These are phyloP conservation scores for Panopea generosa DNA, from an alignment of 2,888 invertebrate species.

Conservation along the genomic window DNA sequence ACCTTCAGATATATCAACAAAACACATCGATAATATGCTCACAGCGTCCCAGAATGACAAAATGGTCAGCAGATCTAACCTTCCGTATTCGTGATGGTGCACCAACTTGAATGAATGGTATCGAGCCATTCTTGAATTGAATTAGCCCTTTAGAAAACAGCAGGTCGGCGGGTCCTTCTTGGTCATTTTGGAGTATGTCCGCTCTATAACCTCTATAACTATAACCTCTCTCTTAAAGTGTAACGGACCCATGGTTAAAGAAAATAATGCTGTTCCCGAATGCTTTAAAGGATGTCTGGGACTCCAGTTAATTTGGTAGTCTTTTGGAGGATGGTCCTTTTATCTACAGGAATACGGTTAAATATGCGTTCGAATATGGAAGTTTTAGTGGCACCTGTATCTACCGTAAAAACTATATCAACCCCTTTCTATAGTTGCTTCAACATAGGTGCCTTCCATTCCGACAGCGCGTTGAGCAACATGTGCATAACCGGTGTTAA, in stretches of 20 bases:
- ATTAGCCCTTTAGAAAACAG: constrained; percentile 5
- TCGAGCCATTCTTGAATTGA: background rate
- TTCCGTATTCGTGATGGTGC: background rate
- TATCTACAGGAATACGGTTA: background rate
- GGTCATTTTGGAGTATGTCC: constrained; percentile 14
- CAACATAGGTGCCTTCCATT: too few species aligned
- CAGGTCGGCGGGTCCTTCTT: constrained; percentile 10
- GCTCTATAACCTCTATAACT: constrained; percentile 5
- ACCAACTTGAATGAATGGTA: constrained; percentile 14
- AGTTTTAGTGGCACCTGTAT: constrained; percentile 2
- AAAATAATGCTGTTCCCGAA: background rate
- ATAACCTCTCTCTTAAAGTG: background rate
- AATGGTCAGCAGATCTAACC: constrained; percentile 17
- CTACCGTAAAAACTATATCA: constrained; percentile 4
- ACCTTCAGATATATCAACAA: background rate
- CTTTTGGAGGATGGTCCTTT: constrained; percentile 9
- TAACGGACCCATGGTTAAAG: background rate
- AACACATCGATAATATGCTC: constrained; percentile 17
- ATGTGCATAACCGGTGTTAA: too few species aligned
- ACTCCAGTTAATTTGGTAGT: constrained; percentile 17
- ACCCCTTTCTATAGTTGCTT: too few species aligned
- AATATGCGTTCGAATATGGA: background rate
- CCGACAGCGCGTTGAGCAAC: too few species aligned
- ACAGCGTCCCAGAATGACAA: constrained; percentile 1
- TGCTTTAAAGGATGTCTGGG: constrained; percentile 6